These are phyloP conservation scores for Tinamus guttatus DNA, from an alignment of 2,113 vertebrate species.

Conservation along the genomic window DNA sequence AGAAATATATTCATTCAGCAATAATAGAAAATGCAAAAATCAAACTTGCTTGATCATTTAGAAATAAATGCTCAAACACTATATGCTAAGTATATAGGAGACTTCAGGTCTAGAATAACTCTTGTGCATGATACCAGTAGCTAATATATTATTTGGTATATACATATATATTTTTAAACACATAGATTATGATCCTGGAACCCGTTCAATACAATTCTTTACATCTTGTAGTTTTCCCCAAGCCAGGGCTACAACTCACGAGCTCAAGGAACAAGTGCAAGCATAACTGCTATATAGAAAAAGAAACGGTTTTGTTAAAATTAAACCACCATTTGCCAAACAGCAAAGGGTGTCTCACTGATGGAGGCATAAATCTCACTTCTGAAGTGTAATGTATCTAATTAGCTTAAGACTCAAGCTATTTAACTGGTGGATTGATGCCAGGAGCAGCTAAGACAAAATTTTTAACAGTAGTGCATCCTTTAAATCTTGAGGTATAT, in stretches of 20 bases:
- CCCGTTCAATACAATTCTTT: background rate
- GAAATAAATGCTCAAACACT: background rate
- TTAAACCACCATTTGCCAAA: background rate
- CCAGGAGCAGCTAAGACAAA: background rate
- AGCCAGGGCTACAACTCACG: background rate
- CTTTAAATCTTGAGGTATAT: too few relatives aligned
- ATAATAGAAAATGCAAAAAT: background rate
- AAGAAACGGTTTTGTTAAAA: background rate
- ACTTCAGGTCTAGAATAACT: background rate
- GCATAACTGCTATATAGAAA: background rate
- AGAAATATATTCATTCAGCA: background rate
- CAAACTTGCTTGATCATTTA: background rate
- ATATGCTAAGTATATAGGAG: background rate
- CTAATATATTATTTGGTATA: background rate
- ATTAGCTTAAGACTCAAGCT: background rate
- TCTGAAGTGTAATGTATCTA: background rate
- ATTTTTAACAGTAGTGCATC: too few relatives aligned
- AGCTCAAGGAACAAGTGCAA: background rate
- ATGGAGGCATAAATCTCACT: background rate
- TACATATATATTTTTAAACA: rapidly evolving
- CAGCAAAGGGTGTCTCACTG: background rate
- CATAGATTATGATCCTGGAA: background rate
- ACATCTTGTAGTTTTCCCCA: background rate
- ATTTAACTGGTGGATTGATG: background rate
- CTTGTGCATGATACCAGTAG: background rate